These are phyloP conservation scores for Caenorhabditis imperialis DNA, from an alignment of 2,888 invertebrate genomes.

Conservation along the genomic window DNA sequence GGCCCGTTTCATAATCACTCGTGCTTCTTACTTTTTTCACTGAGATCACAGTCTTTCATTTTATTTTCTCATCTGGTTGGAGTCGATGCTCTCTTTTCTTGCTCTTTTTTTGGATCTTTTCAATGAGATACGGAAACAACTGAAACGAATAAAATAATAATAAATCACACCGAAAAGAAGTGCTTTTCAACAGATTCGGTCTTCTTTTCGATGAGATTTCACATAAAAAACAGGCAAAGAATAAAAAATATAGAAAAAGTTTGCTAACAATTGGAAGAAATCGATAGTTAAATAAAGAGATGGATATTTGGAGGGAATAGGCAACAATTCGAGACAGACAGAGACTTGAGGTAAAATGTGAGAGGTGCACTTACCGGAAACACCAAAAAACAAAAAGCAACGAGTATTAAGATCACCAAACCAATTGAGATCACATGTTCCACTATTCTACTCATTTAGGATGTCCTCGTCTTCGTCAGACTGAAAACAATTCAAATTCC, in stretches of 20 bases:
- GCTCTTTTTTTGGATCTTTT: background rate
- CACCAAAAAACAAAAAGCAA: slow-evolving; percentile 32
- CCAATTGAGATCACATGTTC: slow-evolving; percentile 11
- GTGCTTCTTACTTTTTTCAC: slow-evolving; percentile 13
- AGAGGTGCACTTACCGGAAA: slow-evolving; percentile 27
- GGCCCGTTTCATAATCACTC: slow-evolving; percentile 22
- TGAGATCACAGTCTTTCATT: slow-evolving; percentile 26
- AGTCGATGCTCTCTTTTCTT: slow-evolving; percentile 45
- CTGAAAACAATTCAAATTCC: slow-evolving; percentile 21
- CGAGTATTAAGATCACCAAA: slow-evolving; percentile 32
- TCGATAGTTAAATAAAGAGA: background rate
- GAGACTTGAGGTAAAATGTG: slow-evolving; percentile 24
- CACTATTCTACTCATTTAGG: slow-evolving; percentile 34
- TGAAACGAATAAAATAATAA: slow-evolving; percentile 8
- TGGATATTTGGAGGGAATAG: slow-evolving; percentile 7
- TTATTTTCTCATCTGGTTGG: slow-evolving; percentile 42
- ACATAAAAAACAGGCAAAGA: slow-evolving; percentile 2
- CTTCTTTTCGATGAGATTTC: too few species aligned
- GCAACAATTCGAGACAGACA: slow-evolving; percentile 7
- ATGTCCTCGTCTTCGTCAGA: slow-evolving; percentile 51
- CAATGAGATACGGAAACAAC: background rate
- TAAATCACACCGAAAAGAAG: slow-evolving; percentile 1
- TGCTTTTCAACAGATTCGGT: too few species aligned
- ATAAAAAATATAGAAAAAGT: background rate
- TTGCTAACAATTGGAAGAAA: background rate